These are phyloP conservation scores for Drosophila pseudoananassae DNA, from an alignment of 1,140 invertebrate species.

Conservation along the genomic window DNA sequence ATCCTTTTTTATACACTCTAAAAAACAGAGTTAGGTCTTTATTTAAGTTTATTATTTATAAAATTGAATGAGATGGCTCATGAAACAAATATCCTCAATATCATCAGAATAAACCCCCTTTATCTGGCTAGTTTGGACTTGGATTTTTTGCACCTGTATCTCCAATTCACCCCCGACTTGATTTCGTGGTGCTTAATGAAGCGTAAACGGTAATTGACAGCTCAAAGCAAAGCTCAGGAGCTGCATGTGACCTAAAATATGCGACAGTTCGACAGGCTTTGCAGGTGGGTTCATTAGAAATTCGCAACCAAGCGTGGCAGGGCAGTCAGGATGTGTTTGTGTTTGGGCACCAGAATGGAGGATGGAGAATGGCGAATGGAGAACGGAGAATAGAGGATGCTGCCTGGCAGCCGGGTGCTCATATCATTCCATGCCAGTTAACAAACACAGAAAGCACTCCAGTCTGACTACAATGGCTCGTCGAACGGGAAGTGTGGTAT, in stretches of 20 bases:
- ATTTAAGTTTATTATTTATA: too few species aligned
- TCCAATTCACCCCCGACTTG: background rate
- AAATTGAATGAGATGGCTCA: too few species aligned
- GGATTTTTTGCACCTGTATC: background rate
- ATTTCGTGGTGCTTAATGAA: conserved; percentile 68
- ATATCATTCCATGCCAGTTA: conserved; percentile 72
- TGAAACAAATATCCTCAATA: too few species aligned
- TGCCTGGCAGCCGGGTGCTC: conserved; percentile 30
- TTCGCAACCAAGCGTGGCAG: conserved; percentile 33
- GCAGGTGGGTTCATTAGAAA: conserved; percentile 70
- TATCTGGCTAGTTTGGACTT: background rate
- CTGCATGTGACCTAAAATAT: conserved; percentile 72
- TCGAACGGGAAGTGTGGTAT: conserved; percentile 5
- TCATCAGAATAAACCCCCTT: background rate
- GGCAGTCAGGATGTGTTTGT: conserved; percentile 26
- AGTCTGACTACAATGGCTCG: conserved; percentile 49
- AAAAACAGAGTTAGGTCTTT: background rate
- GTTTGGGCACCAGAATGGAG: conserved; percentile 21
- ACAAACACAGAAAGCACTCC: conserved; percentile 66
- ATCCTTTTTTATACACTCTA: background rate
- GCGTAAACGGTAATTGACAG: conserved; percentile 82
- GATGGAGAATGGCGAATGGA: background rate
- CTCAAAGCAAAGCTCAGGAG: conserved; percentile 63
- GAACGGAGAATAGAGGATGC: conserved; percentile 15
- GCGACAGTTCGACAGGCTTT: conserved; percentile 59